Base-by-base conservation (phyloP, 2,888 invertebrate genomes). In the Tetramorium bicarinatum region DNA sequence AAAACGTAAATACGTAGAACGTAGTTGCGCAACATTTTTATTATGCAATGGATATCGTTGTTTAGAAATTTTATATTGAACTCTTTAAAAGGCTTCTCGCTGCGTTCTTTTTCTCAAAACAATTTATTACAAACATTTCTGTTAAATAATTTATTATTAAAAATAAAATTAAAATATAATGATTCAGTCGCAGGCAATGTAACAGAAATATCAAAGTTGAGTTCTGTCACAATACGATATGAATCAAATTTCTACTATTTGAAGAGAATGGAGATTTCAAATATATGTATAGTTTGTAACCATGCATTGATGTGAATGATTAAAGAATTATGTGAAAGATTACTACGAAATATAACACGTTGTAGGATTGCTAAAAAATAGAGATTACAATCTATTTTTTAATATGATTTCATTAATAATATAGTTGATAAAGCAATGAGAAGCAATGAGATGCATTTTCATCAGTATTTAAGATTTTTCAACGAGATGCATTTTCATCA, bases 21-120 rank as follows among this genome's bases (percentile, higher is more conserved):
- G 3, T 34, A 61, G n/a, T 75, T 75, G 34, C 47, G 25, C 25
- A 75, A 75, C 15, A 34, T 47, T 61, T 47, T 4, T n/a, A 34
- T 75, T 75, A 34, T 38, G 29, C 13, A 75, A 49, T 61, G 3
- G 34, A 2, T 47, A 47, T 49, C 34, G 9, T 59, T 41, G 29
- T 29, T 29, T 54, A 54, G 29, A 67, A 67, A 11, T 47, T 29
- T 67, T 11, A 29, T 47, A 47, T 29, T 66, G 66, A 44, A 66
- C 44, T 9, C 18, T 3, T 25, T 4, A 34, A 66, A 66, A 47
- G 18, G 25, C 44, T 66, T 44, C 44, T 25, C 1, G 44, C 2
- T 8, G 1, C 25, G 3, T 66, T 66, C 29, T 29, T 29, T 18
- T 18, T 1, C 4, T 18, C 11, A 11, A 11, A 67, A 21, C 7